phyloP scores from a whole-genome alignment of 2,888 invertebrate genomes.

The Coelogynopora nodosa region DNA sequence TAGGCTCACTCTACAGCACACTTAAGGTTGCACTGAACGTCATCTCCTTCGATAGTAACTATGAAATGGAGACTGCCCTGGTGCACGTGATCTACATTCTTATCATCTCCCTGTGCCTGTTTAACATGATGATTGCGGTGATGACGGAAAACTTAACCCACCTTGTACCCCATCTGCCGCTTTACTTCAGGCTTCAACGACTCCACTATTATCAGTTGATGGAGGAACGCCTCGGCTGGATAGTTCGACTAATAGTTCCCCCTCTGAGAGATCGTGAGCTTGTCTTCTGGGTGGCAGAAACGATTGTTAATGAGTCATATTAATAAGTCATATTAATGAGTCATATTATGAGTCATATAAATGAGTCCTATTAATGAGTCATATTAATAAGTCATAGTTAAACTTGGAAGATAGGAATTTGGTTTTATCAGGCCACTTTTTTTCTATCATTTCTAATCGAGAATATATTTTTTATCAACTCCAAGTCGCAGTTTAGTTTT shows the following conservation, averaged over 20 bases:
- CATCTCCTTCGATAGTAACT: not conserved
- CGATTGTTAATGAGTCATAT: no score
- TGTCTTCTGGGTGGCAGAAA: not conserved
- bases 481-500: no score
- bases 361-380: no score
- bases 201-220: not conserved
- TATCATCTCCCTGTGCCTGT: not conserved
- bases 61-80: not conserved
- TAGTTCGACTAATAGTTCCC: not conserved
- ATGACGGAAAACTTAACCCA: not conserved
- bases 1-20: not conserved
- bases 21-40: not conserved
- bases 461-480: no score
- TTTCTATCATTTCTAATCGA: no score
- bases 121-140: constrained; percentile 6
- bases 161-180: not conserved
- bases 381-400: no score
- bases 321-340: no score
- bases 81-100: not conserved
- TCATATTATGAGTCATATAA: no score
- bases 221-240: constrained; percentile 6
- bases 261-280: not conserved
- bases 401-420: no score
- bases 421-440: no score
- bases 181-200: not conserved